Conservation (phyloP, 2,888 invertebrate species). For the Aspidapion aeneum region DNA sequence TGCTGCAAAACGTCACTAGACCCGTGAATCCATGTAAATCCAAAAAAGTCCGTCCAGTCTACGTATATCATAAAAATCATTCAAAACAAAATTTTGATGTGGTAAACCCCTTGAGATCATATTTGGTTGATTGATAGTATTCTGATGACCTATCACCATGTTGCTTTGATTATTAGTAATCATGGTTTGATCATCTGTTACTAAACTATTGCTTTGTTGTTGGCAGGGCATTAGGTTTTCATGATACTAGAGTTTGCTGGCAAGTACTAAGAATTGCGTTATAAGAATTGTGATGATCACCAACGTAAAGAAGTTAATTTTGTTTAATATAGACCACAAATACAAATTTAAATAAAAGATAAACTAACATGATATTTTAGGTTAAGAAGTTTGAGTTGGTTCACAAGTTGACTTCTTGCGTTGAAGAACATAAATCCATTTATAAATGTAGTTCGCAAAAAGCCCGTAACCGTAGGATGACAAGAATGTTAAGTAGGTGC, state of each 20-base stretch:
- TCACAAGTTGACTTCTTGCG: too few relatives aligned
- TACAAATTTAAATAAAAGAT: too few relatives aligned
- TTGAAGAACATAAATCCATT: slow-evolving; percentile 35
- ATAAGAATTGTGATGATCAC: too few relatives aligned
- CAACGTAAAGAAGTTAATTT: too few relatives aligned
- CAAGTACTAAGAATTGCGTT: not conserved
- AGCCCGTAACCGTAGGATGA: slow-evolving; percentile 34
- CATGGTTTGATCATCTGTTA: not conserved
- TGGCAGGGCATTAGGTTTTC: not conserved
- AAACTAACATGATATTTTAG: too few relatives aligned
- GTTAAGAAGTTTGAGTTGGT: too few relatives aligned
- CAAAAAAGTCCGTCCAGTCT: slow-evolving; percentile 40
- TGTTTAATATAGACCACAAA: too few relatives aligned
- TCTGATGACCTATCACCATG: not conserved
- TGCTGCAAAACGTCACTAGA: slow-evolving; percentile 39
- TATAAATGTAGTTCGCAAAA: slow-evolving; percentile 35
- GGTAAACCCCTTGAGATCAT: not conserved
- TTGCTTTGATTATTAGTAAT: not conserved
- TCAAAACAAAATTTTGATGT: slow-evolving; percentile 22
- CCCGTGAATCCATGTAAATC: slow-evolving; percentile 24
- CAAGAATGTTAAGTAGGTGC: too few relatives aligned
- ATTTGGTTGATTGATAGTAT: not conserved
- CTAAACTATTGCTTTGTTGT: not conserved
- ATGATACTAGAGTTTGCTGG: too few relatives aligned
- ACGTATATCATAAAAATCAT: slow-evolving; percentile 23